These are phyloP conservation scores for Tetrax tetrax DNA, from an alignment of 2,113 vertebrate genomes.

Conservation along the genomic window DNA sequence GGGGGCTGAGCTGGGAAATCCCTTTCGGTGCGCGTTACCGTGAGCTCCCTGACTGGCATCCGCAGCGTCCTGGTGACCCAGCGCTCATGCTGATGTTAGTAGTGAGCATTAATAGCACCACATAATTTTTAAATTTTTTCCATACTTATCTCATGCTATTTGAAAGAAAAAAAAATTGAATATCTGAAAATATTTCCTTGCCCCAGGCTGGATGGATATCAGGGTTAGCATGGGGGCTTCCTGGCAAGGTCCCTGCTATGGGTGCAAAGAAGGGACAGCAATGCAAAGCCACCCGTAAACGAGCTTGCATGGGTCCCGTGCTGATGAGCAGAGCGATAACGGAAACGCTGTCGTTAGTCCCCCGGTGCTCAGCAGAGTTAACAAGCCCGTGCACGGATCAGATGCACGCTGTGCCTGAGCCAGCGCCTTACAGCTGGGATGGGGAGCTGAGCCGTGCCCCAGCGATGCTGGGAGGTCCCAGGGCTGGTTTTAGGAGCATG, in stretches of 20 bases:
- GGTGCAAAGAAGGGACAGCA: neutral
- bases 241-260: neutral
- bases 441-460: neutral
- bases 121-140: neutral
- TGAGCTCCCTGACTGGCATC: neutral
- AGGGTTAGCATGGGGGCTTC: fast-evolving
- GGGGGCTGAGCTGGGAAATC: conserved; percentile 29
- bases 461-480: neutral
- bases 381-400: neutral
- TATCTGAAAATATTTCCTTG: neutral
- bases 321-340: neutral
- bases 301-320: neutral
- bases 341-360: neutral
- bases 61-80: neutral
- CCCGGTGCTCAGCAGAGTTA: neutral
- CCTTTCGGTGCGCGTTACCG: neutral
- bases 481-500: neutral
- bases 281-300: neutral
- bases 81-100: neutral
- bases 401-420: neutral
- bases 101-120: neutral
- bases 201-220: neutral
- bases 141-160: neutral
- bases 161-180: neutral
- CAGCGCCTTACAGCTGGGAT: neutral